These are phyloP conservation scores for Microcebus tavaratra DNA, from an alignment of 2,113 vertebrate genomes.

Conservation along the genomic window DNA sequence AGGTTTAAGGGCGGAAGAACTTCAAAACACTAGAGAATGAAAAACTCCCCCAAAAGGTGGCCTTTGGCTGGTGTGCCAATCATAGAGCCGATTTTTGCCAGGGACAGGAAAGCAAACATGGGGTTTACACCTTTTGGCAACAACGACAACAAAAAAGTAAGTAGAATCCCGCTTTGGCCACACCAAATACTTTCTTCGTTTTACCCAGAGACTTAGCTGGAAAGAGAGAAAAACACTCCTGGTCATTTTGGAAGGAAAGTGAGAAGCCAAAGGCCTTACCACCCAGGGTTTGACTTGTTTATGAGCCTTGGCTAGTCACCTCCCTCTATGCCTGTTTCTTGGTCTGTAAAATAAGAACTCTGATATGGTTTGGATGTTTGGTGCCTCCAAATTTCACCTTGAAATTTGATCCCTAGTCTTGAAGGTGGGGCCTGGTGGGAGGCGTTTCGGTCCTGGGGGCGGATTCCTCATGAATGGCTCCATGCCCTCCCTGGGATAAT, in stretches of 20 bases:
- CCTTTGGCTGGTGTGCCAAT: neutral
- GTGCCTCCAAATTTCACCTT: too few relatives aligned
- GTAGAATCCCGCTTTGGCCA: neutral
- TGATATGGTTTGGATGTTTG: neutral
- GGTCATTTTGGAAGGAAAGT: neutral
- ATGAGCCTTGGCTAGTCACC: neutral
- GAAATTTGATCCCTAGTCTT: too few relatives aligned
- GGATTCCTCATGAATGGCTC: too few relatives aligned
- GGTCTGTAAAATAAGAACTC: neutral
- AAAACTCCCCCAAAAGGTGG: neutral
- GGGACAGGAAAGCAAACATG: neutral
- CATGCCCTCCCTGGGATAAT: too few relatives aligned
- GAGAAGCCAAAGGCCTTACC: neutral
- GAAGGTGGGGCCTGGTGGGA: too few relatives aligned
- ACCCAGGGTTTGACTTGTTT: neutral
- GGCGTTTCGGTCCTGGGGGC: too few relatives aligned
- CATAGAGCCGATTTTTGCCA: neutral
- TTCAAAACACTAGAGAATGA: neutral
- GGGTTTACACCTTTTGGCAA: neutral
- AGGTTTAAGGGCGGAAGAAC: neutral
- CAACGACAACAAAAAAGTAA: neutral
- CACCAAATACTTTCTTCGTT: neutral
- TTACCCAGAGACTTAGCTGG: neutral
- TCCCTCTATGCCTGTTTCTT: neutral
- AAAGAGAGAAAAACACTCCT: neutral